phyloP scores from a whole-genome alignment of 2,888 invertebrate species.

The Phortica magna region DNA sequence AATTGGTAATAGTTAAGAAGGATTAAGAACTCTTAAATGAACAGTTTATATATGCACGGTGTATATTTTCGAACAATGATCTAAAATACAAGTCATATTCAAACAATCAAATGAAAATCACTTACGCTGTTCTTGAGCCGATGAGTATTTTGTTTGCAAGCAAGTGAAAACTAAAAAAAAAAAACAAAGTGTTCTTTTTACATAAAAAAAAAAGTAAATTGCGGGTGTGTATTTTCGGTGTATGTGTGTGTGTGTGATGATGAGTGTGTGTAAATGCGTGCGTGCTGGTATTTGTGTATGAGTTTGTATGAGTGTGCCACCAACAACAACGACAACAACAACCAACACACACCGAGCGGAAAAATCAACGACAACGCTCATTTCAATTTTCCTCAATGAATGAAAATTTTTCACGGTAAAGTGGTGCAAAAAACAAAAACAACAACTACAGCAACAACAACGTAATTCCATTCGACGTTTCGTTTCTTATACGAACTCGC shows the following conservation, averaged over 20 bases:
- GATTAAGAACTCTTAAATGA: no score
- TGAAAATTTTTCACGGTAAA: constrained; percentile 71
- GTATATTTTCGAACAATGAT: no score
- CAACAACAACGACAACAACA: neutral
- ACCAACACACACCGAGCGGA: constrained; percentile 8
- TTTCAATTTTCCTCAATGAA: constrained; percentile 72
- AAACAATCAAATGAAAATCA: no score
- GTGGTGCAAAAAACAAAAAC: constrained; percentile 35
- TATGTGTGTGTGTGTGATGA: constrained; percentile 23
- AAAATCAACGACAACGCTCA: constrained; percentile 50
- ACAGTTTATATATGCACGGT: no score
- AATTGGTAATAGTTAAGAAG: no score
- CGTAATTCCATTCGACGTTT: neutral
- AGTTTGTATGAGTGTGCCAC: neutral
- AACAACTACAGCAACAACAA: neutral
- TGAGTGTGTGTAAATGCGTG: constrained; percentile 21
- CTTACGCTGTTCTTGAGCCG: neutral
- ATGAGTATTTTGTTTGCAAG: neutral
- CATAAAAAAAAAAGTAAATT: constrained; percentile 5
- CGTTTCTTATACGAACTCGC: neutral
- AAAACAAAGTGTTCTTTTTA: neutral
- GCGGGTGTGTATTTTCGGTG: constrained; percentile 37
- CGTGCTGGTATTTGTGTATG: neutral
- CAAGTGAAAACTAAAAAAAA: neutral
- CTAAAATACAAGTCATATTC: no score